Percentiles rank a stretch among this genome's conserved stretches.
phyloP scores from a whole-genome alignment of 2,888 invertebrate species.

The Blera fallax region DNA sequence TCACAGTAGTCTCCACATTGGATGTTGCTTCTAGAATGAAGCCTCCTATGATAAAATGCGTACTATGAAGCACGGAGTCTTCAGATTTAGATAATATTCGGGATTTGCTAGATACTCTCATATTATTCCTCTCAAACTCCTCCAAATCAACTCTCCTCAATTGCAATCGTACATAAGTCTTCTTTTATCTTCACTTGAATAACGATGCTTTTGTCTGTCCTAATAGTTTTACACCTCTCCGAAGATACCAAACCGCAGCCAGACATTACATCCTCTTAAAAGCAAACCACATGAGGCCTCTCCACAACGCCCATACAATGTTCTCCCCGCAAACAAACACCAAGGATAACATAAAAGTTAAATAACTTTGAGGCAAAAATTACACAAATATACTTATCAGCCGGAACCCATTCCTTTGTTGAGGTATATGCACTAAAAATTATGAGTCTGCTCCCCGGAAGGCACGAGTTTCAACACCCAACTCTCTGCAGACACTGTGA shows the following conservation, averaged over 20 bases:
- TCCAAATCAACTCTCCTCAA: neutral
- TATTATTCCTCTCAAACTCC: too few species aligned
- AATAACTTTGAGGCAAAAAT: conserved; percentile 68
- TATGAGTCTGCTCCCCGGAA: conserved; percentile 65
- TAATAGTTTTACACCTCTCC: conserved; percentile 68
- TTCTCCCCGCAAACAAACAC: conserved; percentile 33
- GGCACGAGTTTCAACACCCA: conserved; percentile 70
- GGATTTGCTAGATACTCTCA: too few species aligned
- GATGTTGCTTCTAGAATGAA: too few species aligned
- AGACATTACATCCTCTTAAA: conserved; percentile 31
- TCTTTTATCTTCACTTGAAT: conserved; percentile 49
- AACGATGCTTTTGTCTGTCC: conserved; percentile 59
- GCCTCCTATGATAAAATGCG: too few species aligned
- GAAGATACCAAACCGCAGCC: conserved; percentile 12
- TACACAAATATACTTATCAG: conserved; percentile 72
- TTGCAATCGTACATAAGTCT: neutral
- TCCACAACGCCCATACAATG: neutral
- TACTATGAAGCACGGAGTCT: too few species aligned
- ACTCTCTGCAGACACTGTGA: conserved; percentile 21
- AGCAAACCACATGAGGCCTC: conserved; percentile 46
- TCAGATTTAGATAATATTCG: too few species aligned
- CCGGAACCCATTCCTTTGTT: conserved; percentile 65
- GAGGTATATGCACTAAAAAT: conserved; percentile 43
- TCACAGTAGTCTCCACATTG: too few species aligned
- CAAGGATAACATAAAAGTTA: conserved; percentile 70